Evolutionary conservation across 1,140 invertebrate genomes (phyloP).

Genomic region (Coelopa frigida): DNA sequence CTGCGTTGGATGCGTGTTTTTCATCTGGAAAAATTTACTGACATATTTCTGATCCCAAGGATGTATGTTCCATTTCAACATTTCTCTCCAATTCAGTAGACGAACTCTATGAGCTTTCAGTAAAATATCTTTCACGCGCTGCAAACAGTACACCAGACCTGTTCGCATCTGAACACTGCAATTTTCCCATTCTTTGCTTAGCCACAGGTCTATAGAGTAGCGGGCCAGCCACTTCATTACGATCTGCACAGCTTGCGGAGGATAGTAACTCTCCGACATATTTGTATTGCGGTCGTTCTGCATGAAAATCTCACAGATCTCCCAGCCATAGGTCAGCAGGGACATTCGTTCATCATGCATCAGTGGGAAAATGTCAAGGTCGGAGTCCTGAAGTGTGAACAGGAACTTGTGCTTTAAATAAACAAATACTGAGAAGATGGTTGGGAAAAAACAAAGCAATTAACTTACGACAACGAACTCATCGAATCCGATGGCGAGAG

Average conservation of each 20-base stretch:
- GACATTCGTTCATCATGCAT: slow-evolving; percentile 28
- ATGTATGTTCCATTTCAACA: slow-evolving; percentile 18
- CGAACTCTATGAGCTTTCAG: slow-evolving; percentile 17
- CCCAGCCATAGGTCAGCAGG: slow-evolving; percentile 31
- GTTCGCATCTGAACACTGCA: slow-evolving; percentile 19
- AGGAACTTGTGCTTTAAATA: slow-evolving; percentile 22
- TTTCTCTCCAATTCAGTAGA: slow-evolving; percentile 30
- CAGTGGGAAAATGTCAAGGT: slow-evolving; percentile 34
- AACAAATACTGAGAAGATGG: not conserved
- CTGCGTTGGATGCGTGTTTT: not conserved
- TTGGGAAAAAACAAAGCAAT: not conserved
- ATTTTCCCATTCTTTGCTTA: slow-evolving; percentile 31
- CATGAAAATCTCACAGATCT: slow-evolving; percentile 19
- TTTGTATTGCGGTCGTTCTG: slow-evolving; percentile 8
- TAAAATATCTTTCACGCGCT: slow-evolving; percentile 15
- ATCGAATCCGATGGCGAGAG: slow-evolving; percentile 9
- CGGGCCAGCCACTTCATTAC: slow-evolving; percentile 25
- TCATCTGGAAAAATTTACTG: not conserved
- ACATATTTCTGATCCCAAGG: slow-evolving; percentile 23
- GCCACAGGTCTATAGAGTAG: slow-evolving; percentile 29
- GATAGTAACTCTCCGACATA: too few species aligned
- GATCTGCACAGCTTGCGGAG: slow-evolving; percentile 17
- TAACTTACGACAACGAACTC: slow-evolving; percentile 11
- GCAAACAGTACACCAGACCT: slow-evolving; percentile 22
- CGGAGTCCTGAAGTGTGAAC: slow-evolving; percentile 19